Evolutionary conservation across 2,113 vertebrate genomes (phyloP).

Genomic region (Lycaon pictus): DNA sequence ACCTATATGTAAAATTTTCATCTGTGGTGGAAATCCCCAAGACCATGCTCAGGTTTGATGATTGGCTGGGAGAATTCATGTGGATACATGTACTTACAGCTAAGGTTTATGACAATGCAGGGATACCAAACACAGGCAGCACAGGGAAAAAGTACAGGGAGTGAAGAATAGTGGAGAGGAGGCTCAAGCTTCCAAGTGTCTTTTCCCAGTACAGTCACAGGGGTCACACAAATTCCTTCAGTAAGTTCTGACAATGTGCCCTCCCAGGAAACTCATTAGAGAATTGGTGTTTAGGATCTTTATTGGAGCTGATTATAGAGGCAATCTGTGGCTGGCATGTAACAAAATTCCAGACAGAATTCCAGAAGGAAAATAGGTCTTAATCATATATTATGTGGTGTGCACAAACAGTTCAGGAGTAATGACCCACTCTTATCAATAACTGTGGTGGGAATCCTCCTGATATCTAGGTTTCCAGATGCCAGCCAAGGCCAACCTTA

Average conservation of each 20-base stretch:
- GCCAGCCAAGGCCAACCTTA: neutral
- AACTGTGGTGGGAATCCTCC: neutral
- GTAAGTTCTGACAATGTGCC: neutral
- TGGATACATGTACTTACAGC: too few relatives aligned
- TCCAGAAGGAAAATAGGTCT: neutral
- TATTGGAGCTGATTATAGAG: neutral
- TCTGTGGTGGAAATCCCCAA: neutral
- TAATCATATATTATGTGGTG: neutral
- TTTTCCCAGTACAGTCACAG: neutral
- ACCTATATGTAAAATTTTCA: neutral
- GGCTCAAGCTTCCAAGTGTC: neutral
- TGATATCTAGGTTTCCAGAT: neutral
- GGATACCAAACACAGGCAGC: neutral
- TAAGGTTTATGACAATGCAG: neutral
- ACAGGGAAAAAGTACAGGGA: neutral
- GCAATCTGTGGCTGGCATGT: neutral
- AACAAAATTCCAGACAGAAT: neutral
- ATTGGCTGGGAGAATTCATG: neutral
- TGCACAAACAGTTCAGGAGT: neutral
- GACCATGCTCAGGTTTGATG: neutral
- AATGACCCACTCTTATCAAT: neutral
- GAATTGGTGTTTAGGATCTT: too few relatives aligned
- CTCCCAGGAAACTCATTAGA: neutral
- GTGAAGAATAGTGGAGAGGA: neutral
- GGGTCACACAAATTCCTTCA: neutral